Base-by-base conservation (phyloP, 2,797 vertebrate genomes). In the Phoxinus dragarum region DNA sequence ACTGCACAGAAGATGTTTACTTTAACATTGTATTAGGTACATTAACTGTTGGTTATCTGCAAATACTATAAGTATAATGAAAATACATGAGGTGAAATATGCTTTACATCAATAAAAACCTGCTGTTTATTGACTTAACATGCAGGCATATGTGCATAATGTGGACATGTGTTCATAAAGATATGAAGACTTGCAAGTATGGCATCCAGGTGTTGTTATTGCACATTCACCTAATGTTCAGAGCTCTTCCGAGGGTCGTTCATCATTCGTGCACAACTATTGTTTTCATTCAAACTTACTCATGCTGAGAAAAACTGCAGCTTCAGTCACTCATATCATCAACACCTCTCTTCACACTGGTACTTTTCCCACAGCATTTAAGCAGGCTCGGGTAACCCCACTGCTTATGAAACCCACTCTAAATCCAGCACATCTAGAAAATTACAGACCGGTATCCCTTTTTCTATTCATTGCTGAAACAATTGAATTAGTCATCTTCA, bases 211-310 rank as follows among this genome's bases (percentile, higher is more conserved):
- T 80, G 86, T 75, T 82, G 72, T 78, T 66, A 36, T 69, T 76
- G 54, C 21, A 74, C 40, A 76, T 71, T 44, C 38, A 73, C 47
- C 52, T 16, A 73, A 61, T 40, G 38, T 86, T 72, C 56, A 77
- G 27, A 49, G 38, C 73, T 85, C 31, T 34, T 80, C 40, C 56
- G 69, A 68, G 64, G 44, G 68, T 52, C 56, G n/a, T 64, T 64
- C 40, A 64, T 59, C 78, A 73, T 40, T 27, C 16, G 40, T 77
- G 74, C 82, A 75, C 59, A 23, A 66, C 40, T 88, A 64, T 16
- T 16, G 5, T 61, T 64, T 69, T 69, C 90, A 88, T 86, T 86
- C 88, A 91, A 86, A 86, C 34, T 91, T 90, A 93, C 81, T 92
- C 91, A 91, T n/a, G 82, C 21, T 0, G 44, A 76, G 87, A 82